Base-by-base conservation (phyloP, 2,113 vertebrate species). In the Zootoca vivipara region DNA sequence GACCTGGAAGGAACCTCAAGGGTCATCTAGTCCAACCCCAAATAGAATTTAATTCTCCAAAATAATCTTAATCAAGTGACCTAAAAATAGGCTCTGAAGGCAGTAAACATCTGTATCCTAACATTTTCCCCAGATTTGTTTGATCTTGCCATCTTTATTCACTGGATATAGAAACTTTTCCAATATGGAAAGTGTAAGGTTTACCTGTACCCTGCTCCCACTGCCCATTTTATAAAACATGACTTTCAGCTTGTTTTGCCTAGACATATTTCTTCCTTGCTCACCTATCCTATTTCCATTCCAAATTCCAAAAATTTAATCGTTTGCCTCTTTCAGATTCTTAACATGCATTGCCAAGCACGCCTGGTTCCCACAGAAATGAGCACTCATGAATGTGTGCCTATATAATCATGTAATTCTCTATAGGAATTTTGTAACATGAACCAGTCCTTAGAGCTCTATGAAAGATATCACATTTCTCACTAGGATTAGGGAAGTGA, bases 381-480 rank as follows among this genome's bases (percentile, higher is more conserved):
- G 58, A 82, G 10, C 38, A 26, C 10, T 33, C 26, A 65, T 82
- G 56, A 85, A 86, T 46, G 18, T 67, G 22, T 46, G 38, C 8
- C 26, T n/a, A 42, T 78, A 52, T 30, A 86, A 30, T 20, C 40
- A 75, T 18, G 56, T 20, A 77, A 85, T 62, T 77, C 52, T 77
- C 33, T 64, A 26, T 75, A 42, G 58, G 35, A 75, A 77, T 64
- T 85, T 77, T 85, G 73, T 75, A 64, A 85, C 70, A 38, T 24
- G 56, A 77, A 64, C 84, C 35, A 40, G 35, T 33, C 73, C 73
- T 85, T 20, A 12, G 6, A 58, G 12, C 58, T 35, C 38, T 38
- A 65, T 75, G 52, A 20, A 22, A 78, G 67, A 84, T 65, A 85
- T 38, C 74, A 85, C 58, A 77, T 42, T 85, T 85, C 77, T 56